Evolutionary conservation across 2,797 vertebrate genomes (phyloP).

Genomic region (Leptodactylus fallax): DNA sequence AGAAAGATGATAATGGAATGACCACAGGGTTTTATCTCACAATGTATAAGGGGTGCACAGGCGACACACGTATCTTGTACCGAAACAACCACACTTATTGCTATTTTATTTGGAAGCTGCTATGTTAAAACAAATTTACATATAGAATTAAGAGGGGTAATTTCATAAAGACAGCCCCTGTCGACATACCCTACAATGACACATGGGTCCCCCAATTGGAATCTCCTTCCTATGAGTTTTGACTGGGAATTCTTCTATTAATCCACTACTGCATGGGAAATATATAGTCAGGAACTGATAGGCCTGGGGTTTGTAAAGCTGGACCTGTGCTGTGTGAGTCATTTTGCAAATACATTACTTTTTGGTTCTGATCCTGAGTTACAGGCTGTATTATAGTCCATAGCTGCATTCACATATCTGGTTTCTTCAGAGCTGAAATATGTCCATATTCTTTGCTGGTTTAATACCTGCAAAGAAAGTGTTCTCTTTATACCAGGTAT

Average conservation of each 20-base stretch:
- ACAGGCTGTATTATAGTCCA: not conserved
- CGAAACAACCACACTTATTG: conserved; percentile 20
- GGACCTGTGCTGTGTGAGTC: too few species aligned
- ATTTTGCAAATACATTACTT: too few species aligned
- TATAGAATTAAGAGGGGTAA: not conserved
- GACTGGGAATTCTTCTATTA: too few species aligned
- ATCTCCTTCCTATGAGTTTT: too few species aligned
- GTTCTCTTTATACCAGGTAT: too few species aligned
- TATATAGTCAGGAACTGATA: too few species aligned
- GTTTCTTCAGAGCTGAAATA: not conserved
- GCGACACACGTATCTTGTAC: not conserved
- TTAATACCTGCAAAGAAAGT: too few species aligned
- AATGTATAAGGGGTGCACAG: conserved; percentile 7
- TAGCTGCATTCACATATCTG: not conserved
- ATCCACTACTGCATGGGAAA: too few species aligned
- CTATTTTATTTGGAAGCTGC: conserved; percentile 3
- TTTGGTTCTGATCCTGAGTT: not conserved
- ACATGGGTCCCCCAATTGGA: too few species aligned
- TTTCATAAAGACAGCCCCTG: too few species aligned
- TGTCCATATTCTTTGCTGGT: not conserved
- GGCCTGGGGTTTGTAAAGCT: too few species aligned
- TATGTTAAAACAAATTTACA: not conserved
- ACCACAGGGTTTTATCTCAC: not conserved
- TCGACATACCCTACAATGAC: too few species aligned
- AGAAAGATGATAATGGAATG: not conserved